Evolutionary conservation across 2,113 vertebrate species (phyloP).

Genomic region (Anolis carolinensis): DNA sequence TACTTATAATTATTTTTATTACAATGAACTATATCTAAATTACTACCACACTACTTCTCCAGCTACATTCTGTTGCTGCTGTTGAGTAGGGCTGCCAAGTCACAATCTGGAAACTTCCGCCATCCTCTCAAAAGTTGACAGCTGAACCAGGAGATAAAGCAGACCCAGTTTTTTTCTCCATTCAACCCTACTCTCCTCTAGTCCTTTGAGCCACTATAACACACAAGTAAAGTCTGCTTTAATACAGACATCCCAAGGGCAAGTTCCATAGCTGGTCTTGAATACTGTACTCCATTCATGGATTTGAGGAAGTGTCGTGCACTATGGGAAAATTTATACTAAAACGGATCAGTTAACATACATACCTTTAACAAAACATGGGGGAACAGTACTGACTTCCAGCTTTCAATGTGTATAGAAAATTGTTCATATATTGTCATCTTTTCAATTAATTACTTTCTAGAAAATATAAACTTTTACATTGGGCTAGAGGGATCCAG

Average conservation of each 20-base stretch:
- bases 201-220: background rate
- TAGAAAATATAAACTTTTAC: background rate
- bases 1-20: no score
- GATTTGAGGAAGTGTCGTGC: no score
- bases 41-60: background rate
- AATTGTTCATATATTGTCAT: no score
- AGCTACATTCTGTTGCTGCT: background rate
- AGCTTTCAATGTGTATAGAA: no score
- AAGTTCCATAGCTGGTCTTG: background rate
- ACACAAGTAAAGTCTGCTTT: background rate
- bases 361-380: no score
- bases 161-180: background rate
- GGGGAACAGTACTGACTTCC: no score
- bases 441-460: background rate
- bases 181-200: no score
- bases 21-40: no score
- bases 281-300: no score
- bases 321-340: no score
- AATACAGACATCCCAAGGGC: background rate
- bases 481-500: background rate
- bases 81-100: background rate
- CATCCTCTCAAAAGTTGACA: background rate
- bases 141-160: background rate
- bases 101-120: no score
- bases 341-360: no score